Conservation (phyloP, 2,113 vertebrate genomes). For the Benitochromis conjunctus region DNA sequence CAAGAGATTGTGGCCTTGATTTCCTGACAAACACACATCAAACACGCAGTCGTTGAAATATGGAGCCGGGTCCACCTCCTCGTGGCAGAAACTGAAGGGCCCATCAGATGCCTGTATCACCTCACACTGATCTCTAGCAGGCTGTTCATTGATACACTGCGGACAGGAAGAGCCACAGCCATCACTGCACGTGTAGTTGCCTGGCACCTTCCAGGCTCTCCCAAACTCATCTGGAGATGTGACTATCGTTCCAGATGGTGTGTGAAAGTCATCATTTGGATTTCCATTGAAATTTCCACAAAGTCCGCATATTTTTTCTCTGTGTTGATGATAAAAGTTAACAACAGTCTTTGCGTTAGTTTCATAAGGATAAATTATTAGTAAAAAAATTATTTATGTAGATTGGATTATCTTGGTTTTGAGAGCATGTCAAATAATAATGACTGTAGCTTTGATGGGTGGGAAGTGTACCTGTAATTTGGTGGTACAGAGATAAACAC, state of each 20-base stretch:
- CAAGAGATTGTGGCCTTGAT: not conserved
- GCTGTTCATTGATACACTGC: conserved; percentile 5
- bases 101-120: conserved; percentile 43
- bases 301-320: conserved; percentile 53
- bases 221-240: conserved; percentile 17
- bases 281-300: conserved; percentile 70
- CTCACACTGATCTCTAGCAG: conserved; percentile 28
- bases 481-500: too few species aligned
- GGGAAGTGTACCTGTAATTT: too few species aligned
- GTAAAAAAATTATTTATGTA: not conserved
- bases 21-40: conserved; percentile 54
- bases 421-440: not conserved
- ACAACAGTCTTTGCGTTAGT: rapidly evolving
- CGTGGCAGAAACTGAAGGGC: conserved; percentile 57
- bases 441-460: not conserved
- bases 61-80: conserved; percentile 12
- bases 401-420: not conserved
- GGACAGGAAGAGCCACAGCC: conserved; percentile 29
- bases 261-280: conserved; percentile 48
- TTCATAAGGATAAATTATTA: not conserved
- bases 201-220: conserved; percentile 39
- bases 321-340: too few species aligned
- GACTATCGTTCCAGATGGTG: conserved; percentile 21
- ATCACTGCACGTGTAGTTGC: conserved; percentile 26
- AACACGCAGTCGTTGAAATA: conserved; percentile 58